Evolutionary conservation across 2,888 invertebrate species (phyloP).

Genomic region (Drosophila subquinaria): DNA sequence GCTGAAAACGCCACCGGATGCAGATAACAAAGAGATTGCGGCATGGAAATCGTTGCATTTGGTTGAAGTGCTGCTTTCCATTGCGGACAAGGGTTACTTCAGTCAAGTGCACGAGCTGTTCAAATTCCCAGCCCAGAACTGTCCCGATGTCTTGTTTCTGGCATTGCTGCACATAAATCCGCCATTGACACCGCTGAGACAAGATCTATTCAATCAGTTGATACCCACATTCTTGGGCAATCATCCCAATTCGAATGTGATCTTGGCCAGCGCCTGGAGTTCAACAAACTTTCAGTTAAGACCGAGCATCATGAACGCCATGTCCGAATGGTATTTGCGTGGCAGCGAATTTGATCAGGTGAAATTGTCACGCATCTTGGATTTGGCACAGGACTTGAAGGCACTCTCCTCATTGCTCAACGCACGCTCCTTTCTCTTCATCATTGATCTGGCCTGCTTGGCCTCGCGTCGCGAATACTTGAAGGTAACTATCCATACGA

Average conservation of each 20-base stretch:
- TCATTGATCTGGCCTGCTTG: constrained; percentile 98
- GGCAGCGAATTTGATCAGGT: constrained; percentile 96
- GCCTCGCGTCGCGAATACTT: constrained; percentile 98
- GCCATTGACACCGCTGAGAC: constrained; percentile 91
- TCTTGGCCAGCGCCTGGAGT: constrained; percentile 98
- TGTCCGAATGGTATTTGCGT: constrained; percentile 98
- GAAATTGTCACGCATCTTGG: constrained; percentile 96
- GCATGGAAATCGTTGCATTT: constrained; percentile 97
- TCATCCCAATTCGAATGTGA: constrained; percentile 98
- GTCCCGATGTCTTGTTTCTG: constrained; percentile 96
- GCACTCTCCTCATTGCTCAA: constrained; percentile 96
- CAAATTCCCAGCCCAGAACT: constrained; percentile 95
- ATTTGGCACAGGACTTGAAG: constrained; percentile 97
- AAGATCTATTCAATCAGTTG: constrained; percentile 94
- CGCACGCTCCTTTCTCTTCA: constrained; percentile 96
- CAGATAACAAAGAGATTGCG: constrained; percentile 96
- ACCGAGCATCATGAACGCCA: constrained; percentile 96
- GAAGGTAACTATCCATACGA: constrained; percentile 86
- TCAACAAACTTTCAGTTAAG: constrained; percentile 91
- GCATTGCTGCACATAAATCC: constrained; percentile 95
- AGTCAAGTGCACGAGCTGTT: constrained; percentile 93
- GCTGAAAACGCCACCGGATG: constrained; percentile 97
- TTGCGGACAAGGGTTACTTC: constrained; percentile 95
- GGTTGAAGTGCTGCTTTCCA: constrained; percentile 93
- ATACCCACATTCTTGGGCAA: constrained; percentile 97